Evolutionary conservation across 2,113 vertebrate genomes (phyloP).

Genomic region (Indicator maculatus): DNA sequence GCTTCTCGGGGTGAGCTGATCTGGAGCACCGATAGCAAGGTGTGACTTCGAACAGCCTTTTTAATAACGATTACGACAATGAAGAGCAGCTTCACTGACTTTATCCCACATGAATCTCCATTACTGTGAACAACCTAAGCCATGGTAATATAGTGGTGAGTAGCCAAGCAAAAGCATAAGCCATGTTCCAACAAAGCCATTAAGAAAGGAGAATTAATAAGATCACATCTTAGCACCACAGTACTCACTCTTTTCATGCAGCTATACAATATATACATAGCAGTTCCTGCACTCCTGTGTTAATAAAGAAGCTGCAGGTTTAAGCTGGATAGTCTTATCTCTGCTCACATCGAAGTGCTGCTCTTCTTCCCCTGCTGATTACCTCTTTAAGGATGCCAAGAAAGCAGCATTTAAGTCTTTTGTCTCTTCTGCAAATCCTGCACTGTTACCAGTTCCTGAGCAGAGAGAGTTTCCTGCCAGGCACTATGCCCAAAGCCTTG

Average conservation of each 20-base stretch:
- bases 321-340: slow-evolving; percentile 14
- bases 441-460: slow-evolving; percentile 24
- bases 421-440: slow-evolving; percentile 39
- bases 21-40: neutral
- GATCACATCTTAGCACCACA: neutral
- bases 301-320: slow-evolving; percentile 13
- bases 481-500: slow-evolving; percentile 40
- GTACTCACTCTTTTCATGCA: slow-evolving; percentile 7
- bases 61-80: neutral
- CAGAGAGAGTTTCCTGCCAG: slow-evolving; percentile 33
- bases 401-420: slow-evolving; percentile 51
- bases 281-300: neutral
- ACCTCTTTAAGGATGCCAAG: slow-evolving; percentile 45
- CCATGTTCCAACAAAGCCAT: neutral
- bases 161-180: slow-evolving; percentile 3
- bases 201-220: slow-evolving; percentile 29
- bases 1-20: neutral
- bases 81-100: slow-evolving; percentile 25
- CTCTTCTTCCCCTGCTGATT: neutral
- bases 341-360: slow-evolving; percentile 18
- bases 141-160: neutral
- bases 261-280: neutral
- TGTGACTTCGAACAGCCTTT: neutral
- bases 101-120: slow-evolving; percentile 25
- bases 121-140: slow-evolving; percentile 15